Evolutionary conservation across 2,888 invertebrate species (phyloP).

Genomic region (Drosophila fungiperda): DNA sequence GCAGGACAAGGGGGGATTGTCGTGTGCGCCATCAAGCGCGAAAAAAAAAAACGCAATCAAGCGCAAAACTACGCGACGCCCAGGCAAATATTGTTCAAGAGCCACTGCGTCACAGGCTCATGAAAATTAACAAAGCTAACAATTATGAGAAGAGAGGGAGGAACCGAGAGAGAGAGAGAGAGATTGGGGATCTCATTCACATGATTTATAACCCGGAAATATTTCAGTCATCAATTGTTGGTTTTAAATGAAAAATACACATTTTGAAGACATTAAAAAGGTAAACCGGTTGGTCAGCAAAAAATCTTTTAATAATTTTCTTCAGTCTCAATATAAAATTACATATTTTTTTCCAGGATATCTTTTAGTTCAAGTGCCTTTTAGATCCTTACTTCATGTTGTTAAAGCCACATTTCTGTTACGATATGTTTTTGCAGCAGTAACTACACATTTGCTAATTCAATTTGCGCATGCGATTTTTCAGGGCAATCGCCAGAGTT

Average conservation of each 20-base stretch:
- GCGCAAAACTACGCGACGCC: slow-evolving; percentile 55
- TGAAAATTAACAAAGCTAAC: slow-evolving; percentile 55
- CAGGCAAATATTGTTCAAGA: slow-evolving; percentile 53
- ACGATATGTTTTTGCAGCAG: slow-evolving; percentile 26
- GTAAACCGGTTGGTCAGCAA: neutral
- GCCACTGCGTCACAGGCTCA: slow-evolving; percentile 44
- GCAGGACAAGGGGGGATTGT: neutral
- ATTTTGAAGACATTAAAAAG: neutral
- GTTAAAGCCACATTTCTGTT: neutral
- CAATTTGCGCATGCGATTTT: slow-evolving; percentile 65
- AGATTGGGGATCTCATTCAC: neutral
- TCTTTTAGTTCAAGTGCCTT: neutral
- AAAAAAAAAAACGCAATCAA: slow-evolving; percentile 53
- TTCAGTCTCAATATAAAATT: neutral
- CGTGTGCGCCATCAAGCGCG: slow-evolving; percentile 41
- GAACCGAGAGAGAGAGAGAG: neutral
- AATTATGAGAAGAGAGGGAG: slow-evolving; percentile 6
- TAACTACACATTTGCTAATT: slow-evolving; percentile 44
- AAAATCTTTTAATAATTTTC: neutral
- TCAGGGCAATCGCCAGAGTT: slow-evolving; percentile 17
- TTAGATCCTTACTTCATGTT: neutral
- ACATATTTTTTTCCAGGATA: neutral
- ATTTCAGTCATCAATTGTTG: neutral
- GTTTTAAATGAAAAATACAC: neutral
- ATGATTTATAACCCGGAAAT: neutral